phyloP scores from a whole-genome alignment of 2,113 vertebrate genomes.

The Pica pica region DNA sequence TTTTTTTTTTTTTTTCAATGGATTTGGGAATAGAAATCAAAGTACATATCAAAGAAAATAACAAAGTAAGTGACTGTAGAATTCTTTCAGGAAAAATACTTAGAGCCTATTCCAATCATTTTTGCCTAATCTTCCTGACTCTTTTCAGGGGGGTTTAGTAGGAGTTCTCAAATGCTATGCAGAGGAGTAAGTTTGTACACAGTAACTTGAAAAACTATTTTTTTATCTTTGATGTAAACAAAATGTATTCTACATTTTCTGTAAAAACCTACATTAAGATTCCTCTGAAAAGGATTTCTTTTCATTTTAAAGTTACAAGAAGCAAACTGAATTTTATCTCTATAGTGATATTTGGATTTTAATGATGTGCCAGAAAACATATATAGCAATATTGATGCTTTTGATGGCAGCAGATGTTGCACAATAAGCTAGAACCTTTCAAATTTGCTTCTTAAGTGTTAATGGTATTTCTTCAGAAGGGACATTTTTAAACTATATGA shows the following conservation, averaged over 20 bases:
- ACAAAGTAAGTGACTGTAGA: neutral
- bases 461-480: neutral
- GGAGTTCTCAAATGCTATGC: neutral
- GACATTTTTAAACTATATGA: neutral
- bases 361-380: neutral
- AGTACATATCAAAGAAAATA: neutral
- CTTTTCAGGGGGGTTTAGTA: neutral
- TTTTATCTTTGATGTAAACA: neutral
- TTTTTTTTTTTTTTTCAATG: neutral
- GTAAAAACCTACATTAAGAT: neutral
- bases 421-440: neutral
- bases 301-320: neutral
- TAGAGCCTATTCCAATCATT: neutral
- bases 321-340: neutral
- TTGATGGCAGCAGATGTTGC: neutral
- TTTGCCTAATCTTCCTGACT: neutral
- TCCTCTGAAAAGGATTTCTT: neutral
- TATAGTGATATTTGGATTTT: neutral
- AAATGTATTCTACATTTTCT: neutral
- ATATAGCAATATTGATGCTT: neutral
- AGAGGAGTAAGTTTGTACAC: neutral
- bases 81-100: neutral
- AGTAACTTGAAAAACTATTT: neutral
- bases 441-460: neutral
- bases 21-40: neutral